Conservation (phyloP, 2,797 vertebrate species). For the Zonotrichia albicollis region DNA sequence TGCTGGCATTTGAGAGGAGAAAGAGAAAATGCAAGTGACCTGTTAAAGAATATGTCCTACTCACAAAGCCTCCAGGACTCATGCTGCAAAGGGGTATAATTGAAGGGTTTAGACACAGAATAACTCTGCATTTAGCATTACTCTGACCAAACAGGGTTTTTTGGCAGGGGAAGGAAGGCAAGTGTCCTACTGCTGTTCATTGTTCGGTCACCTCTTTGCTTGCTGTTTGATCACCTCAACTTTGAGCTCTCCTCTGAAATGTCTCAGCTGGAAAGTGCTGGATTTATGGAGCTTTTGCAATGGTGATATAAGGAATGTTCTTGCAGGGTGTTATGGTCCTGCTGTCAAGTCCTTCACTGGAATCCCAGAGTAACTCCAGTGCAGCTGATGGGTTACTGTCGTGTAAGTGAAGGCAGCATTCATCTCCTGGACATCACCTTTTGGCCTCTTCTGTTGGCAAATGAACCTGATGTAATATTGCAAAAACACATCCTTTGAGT, state of each 20-base stretch:
- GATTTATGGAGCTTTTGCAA: not conserved
- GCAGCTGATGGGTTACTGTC: slow-evolving; percentile 17
- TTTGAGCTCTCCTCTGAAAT: not conserved
- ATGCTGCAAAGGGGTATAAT: not conserved
- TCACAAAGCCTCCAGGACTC: not conserved
- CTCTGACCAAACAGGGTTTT: not conserved
- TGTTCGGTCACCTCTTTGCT: not conserved
- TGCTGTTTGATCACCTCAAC: not conserved
- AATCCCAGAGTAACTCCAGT: not conserved
- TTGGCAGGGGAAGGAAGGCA: not conserved
- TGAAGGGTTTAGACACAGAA: not conserved
- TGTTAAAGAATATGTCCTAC: not conserved
- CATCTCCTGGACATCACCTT: slow-evolving; percentile 39
- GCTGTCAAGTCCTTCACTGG: slow-evolving; percentile 8
- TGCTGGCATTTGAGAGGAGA: not conserved
- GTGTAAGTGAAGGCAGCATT: not conserved
- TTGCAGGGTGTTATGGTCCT: not conserved
- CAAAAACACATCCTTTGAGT: slow-evolving; percentile 43
- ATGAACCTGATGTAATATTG: slow-evolving; percentile 30
- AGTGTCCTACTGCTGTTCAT: not conserved
- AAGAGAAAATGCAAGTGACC: not conserved
- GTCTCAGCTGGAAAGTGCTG: not conserved
- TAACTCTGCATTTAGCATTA: not conserved
- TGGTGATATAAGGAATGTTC: not conserved
- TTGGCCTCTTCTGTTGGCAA: slow-evolving; percentile 46